phyloP scores from a whole-genome alignment of 2,888 invertebrate genomes.

The Stenodema calcarata region DNA sequence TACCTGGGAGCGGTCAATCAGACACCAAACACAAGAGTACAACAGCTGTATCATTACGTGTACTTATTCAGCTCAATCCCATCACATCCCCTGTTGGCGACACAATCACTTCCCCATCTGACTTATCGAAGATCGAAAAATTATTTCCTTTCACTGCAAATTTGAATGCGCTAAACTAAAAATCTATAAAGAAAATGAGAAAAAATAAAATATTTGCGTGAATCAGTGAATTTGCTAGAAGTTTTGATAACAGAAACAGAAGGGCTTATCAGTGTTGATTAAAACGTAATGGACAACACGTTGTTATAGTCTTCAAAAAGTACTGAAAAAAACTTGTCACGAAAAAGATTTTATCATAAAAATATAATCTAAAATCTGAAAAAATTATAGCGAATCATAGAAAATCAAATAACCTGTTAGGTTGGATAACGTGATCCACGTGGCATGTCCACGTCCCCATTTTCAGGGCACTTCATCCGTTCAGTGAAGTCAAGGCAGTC shows the following conservation, averaged over 20 bases:
- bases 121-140: too few relatives aligned
- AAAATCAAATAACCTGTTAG: not conserved
- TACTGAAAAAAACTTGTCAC: too few relatives aligned
- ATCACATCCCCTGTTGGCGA: not conserved
- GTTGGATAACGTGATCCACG: not conserved
- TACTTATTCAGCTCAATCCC: not conserved
- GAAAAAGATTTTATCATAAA: too few relatives aligned
- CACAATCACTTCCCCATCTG: not conserved
- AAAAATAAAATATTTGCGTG: not conserved
- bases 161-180: too few relatives aligned
- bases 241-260: not conserved
- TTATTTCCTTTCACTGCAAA: too few relatives aligned
- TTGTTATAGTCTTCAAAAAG: not conserved
- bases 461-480: too few relatives aligned
- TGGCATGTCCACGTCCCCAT: not conserved
- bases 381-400: not conserved
- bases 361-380: too few relatives aligned
- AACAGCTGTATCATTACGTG: slow-evolving; percentile 45
- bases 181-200: not conserved
- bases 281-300: not conserved
- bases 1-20: not conserved
- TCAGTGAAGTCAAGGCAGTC: not conserved
- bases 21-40: not conserved
- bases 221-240: not conserved
- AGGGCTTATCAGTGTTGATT: not conserved